Evolutionary conservation across 2,113 vertebrate species (phyloP), one percentile per base, ranked within the genome.

Genomic region (Hymenochirus boettgeri): DNA sequence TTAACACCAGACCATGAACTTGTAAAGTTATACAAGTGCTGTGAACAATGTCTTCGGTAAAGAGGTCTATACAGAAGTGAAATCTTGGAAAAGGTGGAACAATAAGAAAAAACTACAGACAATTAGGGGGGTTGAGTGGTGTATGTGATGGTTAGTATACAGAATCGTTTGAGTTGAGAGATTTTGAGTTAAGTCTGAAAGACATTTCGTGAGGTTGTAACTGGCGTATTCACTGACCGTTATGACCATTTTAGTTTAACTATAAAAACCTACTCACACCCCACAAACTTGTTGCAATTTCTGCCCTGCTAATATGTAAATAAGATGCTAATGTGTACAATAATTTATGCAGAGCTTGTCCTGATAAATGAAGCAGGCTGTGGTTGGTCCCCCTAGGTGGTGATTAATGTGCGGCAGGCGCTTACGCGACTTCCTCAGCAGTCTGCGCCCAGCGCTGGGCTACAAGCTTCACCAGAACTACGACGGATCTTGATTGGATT

Each of bases 361-460:
- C 55, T 66, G 63, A 66, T 46, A 66, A 66, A 66, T 58, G 63
- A 51, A 66, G 47, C 21, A 39, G 63, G 54, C 53, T 39, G 55
- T 10, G 45, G 22, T 55, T 55, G 26, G 63, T 66, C 63, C 55
- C 63, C 55, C 63, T 45, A 47, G 63, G 55, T 35, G 54, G 55
- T 66, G 63, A 66, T 66, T 66, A 66, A 66, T 66, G 63, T 66
- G 55, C 63, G 55, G 31, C 46, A 17, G 31, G 54, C 31, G 63
- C 63, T 58, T 39, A 45, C 25, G 63, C 55, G 27, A 23, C 23
- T 6, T 47, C 26, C 48, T 58, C 22, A 25, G 55, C 55, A 55
- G 23, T 46, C n/a, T 39, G 31, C 46, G 46, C 50, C 48, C 39
- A 46, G 54, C 54, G 35, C 27, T 23, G 18, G 57, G 45, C 45